These are phyloP conservation scores for Magallana gigas DNA, from an alignment of 1,140 invertebrate species.

Conservation along the genomic window DNA sequence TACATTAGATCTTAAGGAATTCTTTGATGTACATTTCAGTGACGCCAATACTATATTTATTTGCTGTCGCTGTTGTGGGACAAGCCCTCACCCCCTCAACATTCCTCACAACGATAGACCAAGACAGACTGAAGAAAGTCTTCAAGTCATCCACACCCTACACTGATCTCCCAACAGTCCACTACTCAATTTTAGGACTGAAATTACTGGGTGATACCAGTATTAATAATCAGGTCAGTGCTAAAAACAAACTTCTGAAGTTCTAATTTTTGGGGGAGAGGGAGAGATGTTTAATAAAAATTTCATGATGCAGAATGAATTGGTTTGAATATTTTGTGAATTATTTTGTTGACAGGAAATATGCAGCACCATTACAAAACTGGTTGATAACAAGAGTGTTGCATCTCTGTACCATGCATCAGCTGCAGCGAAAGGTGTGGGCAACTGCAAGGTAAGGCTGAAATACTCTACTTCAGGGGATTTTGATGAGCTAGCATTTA, in stretches of 20 bases:
- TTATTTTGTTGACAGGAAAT: slow-evolving; percentile 79
- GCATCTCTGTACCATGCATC: slow-evolving; percentile 82
- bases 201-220: slow-evolving; percentile 80
- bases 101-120: slow-evolving; percentile 82
- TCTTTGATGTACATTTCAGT: slow-evolving; percentile 60
- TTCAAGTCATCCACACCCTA: slow-evolving; percentile 81
- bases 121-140: slow-evolving; percentile 81
- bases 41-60: slow-evolving; percentile 70
- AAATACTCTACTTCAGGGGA: neutral
- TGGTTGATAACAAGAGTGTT: slow-evolving; percentile 77
- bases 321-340: too few relatives aligned
- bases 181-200: slow-evolving; percentile 83
- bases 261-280: neutral
- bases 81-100: slow-evolving; percentile 79
- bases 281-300: neutral
- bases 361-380: slow-evolving; percentile 81
- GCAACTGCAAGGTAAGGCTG: slow-evolving; percentile 76
- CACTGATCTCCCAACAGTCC: slow-evolving; percentile 80
- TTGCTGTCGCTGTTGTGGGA: slow-evolving; percentile 74
- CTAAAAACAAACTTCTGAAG: neutral
- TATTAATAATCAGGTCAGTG: slow-evolving; percentile 80
- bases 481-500: too few relatives aligned
- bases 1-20: neutral
- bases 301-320: too few relatives aligned
- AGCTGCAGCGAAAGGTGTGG: slow-evolving; percentile 79